These are phyloP conservation scores for Koerneria pararmatus DNA, from an alignment of 2,888 invertebrate species.

Conservation along the genomic window DNA sequence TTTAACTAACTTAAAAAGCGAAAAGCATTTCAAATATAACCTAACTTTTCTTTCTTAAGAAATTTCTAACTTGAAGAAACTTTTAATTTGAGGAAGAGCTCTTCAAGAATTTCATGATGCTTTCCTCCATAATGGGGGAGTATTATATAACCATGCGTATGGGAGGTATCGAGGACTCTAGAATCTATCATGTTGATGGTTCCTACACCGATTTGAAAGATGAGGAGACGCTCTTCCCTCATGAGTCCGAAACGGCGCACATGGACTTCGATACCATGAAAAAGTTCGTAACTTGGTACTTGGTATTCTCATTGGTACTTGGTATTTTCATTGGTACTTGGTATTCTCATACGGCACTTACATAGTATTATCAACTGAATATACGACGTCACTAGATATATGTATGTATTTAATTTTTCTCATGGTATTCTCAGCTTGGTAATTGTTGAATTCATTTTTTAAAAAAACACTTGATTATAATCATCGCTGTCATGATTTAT, in stretches of 20 bases:
- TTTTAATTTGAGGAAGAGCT: slow-evolving; percentile 1
- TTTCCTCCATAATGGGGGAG: slow-evolving; percentile 12
- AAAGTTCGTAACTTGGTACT: background rate
- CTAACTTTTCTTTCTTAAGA: no score
- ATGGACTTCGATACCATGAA: background rate
- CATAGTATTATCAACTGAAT: no score
- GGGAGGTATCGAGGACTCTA: slow-evolving; percentile 18
- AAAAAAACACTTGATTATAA: no score
- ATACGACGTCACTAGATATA: no score
- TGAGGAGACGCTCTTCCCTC: background rate
- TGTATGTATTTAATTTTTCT: no score
- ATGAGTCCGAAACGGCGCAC: background rate
- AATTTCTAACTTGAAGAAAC: no score
- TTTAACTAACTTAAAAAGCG: no score
- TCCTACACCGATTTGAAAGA: slow-evolving; percentile 15
- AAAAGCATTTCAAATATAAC: no score
- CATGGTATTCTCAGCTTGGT: no score
- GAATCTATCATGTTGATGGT: slow-evolving; percentile 20
- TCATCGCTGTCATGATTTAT: no score
- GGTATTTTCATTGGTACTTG: background rate
- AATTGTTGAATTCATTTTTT: no score
- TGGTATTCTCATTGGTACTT: background rate
- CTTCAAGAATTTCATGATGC: slow-evolving; percentile 15
- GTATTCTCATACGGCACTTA: no score
- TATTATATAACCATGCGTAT: slow-evolving; percentile 18